Base-by-base conservation (phyloP, 2,888 invertebrate genomes). In the Melolontha melolontha region DNA sequence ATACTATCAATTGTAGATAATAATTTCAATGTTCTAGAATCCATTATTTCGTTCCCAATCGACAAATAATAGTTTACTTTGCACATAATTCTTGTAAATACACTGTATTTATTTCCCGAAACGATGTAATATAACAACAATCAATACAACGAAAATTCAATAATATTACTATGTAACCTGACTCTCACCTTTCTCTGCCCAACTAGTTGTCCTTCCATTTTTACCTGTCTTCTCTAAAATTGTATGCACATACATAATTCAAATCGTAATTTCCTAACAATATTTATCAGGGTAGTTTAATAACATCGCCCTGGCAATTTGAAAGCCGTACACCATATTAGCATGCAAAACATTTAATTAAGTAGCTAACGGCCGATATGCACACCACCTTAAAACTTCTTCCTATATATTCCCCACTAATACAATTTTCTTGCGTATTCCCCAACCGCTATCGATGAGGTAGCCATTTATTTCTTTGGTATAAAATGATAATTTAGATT, bases 321-420 rank as follows among this genome's bases (percentile, higher is more conserved):
- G 42, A 29, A 64, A 64, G 52, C 64, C 51, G 51, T 22, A 34
- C 40, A 52, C 49, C 27, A 22, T 29, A 66, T 66, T 47, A 55
- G 44, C 66, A 50, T 66, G 49, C 50, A 57, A 66, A 66, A 40
- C 57, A 50, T 57, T 66, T 51, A 66, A 59, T 66, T 59, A 66
- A 59, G 49, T 66, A 27, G 41, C 41, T 57, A 66, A 59, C 57
- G 66, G 49, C 51, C 41, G 40, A 51, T 66, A 42, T 66, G 57
- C 66, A 49, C 40, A 57, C 44, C 57, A 66, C 39, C 54, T 55
- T 50, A 49, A 59, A 41, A 42, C 59, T 42, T 41, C 50, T 41
- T 49, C 44, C 27, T 49, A 50, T 29, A 29, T n/a, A 22, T 14
- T 47, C 44, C 44, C 50, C 50, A 27, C 27, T 10, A 6, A 17